Conservation (phyloP, 2,113 vertebrate genomes). For the Etheostoma spectabile region DNA sequence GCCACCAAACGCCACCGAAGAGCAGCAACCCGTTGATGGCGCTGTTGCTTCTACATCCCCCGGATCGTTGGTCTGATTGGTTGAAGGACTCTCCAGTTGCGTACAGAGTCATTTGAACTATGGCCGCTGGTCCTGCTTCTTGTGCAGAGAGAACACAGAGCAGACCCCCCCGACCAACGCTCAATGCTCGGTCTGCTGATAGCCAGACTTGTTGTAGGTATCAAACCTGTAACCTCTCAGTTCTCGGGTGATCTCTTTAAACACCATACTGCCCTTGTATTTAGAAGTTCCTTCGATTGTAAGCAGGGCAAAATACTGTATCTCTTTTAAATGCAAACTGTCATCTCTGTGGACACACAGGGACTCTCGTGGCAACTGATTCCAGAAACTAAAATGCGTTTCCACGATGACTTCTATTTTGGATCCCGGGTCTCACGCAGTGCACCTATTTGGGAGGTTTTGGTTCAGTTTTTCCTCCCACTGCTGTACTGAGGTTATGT, state of each 20-base stretch:
- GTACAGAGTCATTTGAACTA: no score
- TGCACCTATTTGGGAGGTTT: conserved; percentile 24
- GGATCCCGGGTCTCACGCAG: conserved; percentile 1
- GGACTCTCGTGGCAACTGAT: conserved; percentile 28
- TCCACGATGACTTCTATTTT: conserved; percentile 31
- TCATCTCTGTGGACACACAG: conserved; percentile 3
- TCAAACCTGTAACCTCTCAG: conserved; percentile 5
- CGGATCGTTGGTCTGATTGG: no score
- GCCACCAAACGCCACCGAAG: no score
- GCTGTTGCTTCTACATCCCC: no score
- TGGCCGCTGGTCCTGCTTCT: no score
- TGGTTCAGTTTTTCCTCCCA: conserved; percentile 52
- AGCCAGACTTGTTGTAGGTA: background rate
- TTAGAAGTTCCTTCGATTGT: background rate
- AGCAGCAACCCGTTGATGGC: no score
- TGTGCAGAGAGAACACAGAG: no score
- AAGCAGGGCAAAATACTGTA: background rate
- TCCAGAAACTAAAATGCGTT: conserved; percentile 34
- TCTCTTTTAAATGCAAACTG: conserved; percentile 22
- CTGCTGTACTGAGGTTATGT: conserved; percentile 22
- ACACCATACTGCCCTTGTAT: background rate
- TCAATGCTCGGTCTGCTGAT: no score
- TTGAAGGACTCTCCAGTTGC: no score
- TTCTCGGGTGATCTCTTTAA: background rate
- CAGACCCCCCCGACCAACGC: no score